phyloP scores from a whole-genome alignment of 2,888 invertebrate genomes.

The Argynnis bischoffii region DNA sequence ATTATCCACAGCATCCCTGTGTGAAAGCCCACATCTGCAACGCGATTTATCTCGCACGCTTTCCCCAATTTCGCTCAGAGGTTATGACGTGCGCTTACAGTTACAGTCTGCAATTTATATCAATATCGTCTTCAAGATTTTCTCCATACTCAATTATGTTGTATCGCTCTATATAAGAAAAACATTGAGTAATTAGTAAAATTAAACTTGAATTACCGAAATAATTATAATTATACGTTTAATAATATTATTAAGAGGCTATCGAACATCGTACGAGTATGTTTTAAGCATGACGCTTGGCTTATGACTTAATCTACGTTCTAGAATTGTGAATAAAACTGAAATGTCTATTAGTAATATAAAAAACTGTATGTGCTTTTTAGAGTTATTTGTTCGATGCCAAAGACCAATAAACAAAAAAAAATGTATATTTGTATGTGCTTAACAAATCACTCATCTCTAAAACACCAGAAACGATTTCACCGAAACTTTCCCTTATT shows the following conservation, averaged over 20 bases:
- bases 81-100: conserved; percentile 54
- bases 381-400: too few relatives aligned
- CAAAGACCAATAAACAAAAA: too few relatives aligned
- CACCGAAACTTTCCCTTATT: too few relatives aligned
- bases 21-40: conserved; percentile 40
- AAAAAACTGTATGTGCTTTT: too few relatives aligned
- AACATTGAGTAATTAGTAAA: not conserved
- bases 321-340: too few relatives aligned
- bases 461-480: too few relatives aligned
- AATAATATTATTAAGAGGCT: not conserved
- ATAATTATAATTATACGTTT: not conserved
- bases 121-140: conserved; percentile 31
- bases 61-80: conserved; percentile 59
- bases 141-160: conserved; percentile 21
- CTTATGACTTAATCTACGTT: too few relatives aligned
- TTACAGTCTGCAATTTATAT: conserved; percentile 35
- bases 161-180: not conserved
- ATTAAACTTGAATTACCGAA: not conserved
- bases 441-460: too few relatives aligned
- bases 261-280: too few relatives aligned
- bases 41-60: conserved; percentile 60
- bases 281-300: too few relatives aligned
- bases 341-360: too few relatives aligned
- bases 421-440: too few relatives aligned
- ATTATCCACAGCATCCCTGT: conserved; percentile 12